phyloP scores from a whole-genome alignment of 2,113 vertebrate species.

The Melanerpes aurifrons region DNA sequence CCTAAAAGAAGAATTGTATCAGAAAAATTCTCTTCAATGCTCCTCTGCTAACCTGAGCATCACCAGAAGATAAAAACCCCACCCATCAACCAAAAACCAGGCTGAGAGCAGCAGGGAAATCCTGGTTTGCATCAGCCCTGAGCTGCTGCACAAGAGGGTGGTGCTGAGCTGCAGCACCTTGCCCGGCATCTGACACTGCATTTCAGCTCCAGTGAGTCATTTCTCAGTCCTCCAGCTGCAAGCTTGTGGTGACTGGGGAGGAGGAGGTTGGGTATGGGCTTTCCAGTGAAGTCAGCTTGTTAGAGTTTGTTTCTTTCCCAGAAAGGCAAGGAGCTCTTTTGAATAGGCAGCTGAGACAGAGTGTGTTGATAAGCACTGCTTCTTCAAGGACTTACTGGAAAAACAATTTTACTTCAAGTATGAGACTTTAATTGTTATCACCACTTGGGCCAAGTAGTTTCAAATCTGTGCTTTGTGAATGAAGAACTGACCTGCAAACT shows the following conservation, averaged over 20 bases:
- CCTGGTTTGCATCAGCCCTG: not conserved
- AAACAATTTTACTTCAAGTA: not conserved
- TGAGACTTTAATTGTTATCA: not conserved
- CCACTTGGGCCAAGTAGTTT: not conserved
- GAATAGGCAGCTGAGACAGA: not conserved
- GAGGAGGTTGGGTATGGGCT: not conserved
- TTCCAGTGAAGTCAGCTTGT: conserved; percentile 39
- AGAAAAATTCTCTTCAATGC: not conserved
- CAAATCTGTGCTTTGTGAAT: not conserved
- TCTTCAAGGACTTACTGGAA: not conserved
- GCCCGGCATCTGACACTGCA: not conserved
- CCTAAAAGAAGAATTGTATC: not conserved
- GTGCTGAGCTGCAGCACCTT: not conserved
- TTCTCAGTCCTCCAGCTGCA: not conserved
- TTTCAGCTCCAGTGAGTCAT: not conserved
- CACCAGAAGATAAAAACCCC: not conserved
- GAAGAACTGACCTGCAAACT: not conserved
- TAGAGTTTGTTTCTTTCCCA: not conserved
- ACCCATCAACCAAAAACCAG: no score
- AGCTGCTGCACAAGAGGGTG: not conserved
- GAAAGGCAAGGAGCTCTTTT: not conserved
- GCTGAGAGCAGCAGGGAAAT: not conserved
- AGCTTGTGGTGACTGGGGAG: not conserved
- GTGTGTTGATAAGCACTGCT: not conserved
- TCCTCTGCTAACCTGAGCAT: not conserved